Percentiles rank a stretch among this genome's conserved stretches.
These are phyloP conservation scores for Sebastes diploproa DNA, from an alignment of 2,797 vertebrate genomes.

Conservation along the genomic window DNA sequence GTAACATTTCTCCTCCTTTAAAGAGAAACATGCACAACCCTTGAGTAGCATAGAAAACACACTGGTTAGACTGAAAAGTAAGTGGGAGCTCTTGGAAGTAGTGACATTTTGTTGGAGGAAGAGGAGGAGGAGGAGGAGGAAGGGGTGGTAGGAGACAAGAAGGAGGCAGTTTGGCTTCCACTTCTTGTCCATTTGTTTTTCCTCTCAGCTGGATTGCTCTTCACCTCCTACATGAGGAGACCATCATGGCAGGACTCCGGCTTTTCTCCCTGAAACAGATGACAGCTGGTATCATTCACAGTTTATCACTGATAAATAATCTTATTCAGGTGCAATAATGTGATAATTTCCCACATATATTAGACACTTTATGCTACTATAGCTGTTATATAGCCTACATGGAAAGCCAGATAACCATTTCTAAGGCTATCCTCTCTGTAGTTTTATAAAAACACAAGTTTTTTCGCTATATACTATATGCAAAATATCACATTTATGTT, in stretches of 20 bases:
- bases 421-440: neutral
- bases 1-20: constrained; percentile 13
- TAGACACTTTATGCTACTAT: accelerated
- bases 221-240: constrained; percentile 6
- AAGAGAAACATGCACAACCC: constrained; percentile 10
- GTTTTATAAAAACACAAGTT: neutral
- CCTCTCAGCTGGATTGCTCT: constrained; percentile 12
- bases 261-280: constrained; percentile 53
- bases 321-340: neutral
- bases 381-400: neutral
- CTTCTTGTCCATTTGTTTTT: constrained; percentile 22
- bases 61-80: neutral
- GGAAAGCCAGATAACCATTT: neutral
- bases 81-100: neutral
- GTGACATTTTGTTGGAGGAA: neutral
- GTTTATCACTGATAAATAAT: neutral
- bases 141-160: too few relatives aligned
- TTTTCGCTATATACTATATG: accelerated
- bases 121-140: neutral
- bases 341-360: neutral
- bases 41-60: neutral
- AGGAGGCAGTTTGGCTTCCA: constrained; percentile 8
- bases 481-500: neutral
- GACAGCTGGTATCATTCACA: neutral
- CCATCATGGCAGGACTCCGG: constrained; percentile 13